Conservation (phyloP, 1,140 invertebrate species). For the Aricia agestis region DNA sequence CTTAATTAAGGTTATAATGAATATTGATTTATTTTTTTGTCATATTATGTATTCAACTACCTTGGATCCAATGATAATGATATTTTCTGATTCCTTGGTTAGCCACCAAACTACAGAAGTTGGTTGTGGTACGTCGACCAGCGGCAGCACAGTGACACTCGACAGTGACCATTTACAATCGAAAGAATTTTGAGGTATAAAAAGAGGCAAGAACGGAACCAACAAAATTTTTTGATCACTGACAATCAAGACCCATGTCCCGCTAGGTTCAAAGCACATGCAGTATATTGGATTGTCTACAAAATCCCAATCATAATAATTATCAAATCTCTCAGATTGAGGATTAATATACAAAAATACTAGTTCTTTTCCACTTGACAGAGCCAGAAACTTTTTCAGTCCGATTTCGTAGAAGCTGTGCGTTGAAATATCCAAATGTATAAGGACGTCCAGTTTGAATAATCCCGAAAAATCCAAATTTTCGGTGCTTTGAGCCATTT, state of each 20-base stretch:
- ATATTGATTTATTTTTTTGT: background rate
- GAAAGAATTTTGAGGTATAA: constrained; percentile 59
- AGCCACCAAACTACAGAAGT: constrained; percentile 66
- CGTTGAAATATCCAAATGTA: constrained; percentile 54
- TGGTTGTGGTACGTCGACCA: constrained; percentile 46
- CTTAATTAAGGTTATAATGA: no score
- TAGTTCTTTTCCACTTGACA: constrained; percentile 62
- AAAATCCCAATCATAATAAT: constrained; percentile 66
- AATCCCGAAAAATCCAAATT: constrained; percentile 45
- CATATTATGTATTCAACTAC: constrained; percentile 26
- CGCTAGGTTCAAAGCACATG: constrained; percentile 69
- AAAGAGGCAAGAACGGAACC: constrained; percentile 60
- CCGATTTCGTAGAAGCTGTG: constrained; percentile 68
- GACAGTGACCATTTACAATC: constrained; percentile 66
- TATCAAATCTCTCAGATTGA: constrained; percentile 51
- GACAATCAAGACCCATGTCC: constrained; percentile 64
- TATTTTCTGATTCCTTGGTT: constrained; percentile 66
- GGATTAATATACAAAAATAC: constrained; percentile 62
- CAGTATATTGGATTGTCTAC: constrained; percentile 63
- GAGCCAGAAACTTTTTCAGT: constrained; percentile 58
- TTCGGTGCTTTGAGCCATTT: constrained; percentile 46
- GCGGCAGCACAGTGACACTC: constrained; percentile 60
- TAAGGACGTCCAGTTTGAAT: constrained; percentile 64
- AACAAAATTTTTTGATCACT: constrained; percentile 63
- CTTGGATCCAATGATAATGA: constrained; percentile 63